Conservation (phyloP, 2,113 vertebrate species). For the Cololabis saira region DNA sequence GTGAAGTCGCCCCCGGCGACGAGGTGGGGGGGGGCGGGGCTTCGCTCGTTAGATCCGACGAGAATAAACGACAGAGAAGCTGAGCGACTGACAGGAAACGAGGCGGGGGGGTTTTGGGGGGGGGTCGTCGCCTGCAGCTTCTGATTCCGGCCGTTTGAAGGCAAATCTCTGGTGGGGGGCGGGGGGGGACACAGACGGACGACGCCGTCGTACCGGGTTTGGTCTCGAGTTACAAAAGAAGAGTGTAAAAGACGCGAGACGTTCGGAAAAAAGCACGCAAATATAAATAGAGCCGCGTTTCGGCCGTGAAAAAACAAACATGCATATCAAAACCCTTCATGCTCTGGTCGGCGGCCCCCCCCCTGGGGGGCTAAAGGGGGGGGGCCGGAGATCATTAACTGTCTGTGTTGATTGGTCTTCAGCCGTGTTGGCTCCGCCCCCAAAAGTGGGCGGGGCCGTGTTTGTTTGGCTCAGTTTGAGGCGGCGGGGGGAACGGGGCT, state of each 20-base stretch:
- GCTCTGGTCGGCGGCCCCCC: too few species aligned
- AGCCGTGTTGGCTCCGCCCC: conserved; percentile 61
- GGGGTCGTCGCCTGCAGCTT: too few species aligned
- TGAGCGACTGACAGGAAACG: conserved; percentile 20
- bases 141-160: conserved; percentile 66
- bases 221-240: conserved; percentile 59
- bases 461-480: conserved; percentile 41
- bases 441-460: conserved; percentile 31
- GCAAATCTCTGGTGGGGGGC: conserved; percentile 54
- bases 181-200: too few species aligned
- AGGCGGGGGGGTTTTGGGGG: neutral
- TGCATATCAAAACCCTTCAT: conserved; percentile 74
- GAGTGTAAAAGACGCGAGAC: conserved; percentile 38
- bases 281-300: conserved; percentile 72
- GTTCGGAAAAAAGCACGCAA: too few species aligned
- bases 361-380: too few species aligned
- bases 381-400: too few species aligned
- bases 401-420: conserved; percentile 45
- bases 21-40: too few species aligned
- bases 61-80: neutral
- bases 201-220: conserved; percentile 51
- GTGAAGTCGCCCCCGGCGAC: too few species aligned
- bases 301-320: conserved; percentile 68
- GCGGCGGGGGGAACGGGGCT: neutral
- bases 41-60: too few species aligned